Percentiles rank a stretch among this genome's conserved stretches.
phyloP scores from a whole-genome alignment of 2,888 invertebrate species.

The Luffia ferchaultella region DNA sequence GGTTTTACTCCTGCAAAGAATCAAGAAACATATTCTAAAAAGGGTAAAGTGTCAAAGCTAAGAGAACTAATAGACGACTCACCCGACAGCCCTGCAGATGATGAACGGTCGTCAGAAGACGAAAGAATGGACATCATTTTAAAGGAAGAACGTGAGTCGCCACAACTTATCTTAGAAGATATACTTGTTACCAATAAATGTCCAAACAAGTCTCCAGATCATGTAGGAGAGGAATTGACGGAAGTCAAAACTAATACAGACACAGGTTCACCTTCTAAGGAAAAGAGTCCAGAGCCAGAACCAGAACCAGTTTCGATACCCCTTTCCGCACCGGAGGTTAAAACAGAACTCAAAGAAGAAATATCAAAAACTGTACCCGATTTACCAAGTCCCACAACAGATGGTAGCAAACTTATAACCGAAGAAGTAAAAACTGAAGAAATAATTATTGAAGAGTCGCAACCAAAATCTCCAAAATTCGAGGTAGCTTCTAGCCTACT shows the following conservation, averaged over 20 bases:
- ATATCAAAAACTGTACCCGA: not conserved
- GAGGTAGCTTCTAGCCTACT: constrained; percentile 45
- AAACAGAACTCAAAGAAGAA: not conserved
- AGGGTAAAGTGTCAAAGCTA: constrained; percentile 53
- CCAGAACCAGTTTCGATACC: constrained; percentile 6
- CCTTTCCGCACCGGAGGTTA: not conserved
- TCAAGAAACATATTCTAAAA: constrained; percentile 62
- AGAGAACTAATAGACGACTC: constrained; percentile 56
- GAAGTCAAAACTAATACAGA: constrained; percentile 22
- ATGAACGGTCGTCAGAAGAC: constrained; percentile 61
- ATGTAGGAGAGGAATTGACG: constrained; percentile 26
- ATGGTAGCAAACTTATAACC: not conserved
- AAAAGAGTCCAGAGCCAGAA: constrained; percentile 8
- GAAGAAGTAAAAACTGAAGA: not conserved
- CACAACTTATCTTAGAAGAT: constrained; percentile 28
- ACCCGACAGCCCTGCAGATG: constrained; percentile 56
- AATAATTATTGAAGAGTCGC: not conserved
- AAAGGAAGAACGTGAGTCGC: constrained; percentile 24
- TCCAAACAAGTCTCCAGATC: not conserved
- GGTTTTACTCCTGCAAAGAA: constrained; percentile 66
- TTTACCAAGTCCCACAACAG: not conserved
- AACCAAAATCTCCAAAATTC: constrained; percentile 25
- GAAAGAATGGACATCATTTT: constrained; percentile 35
- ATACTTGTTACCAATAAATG: not conserved
- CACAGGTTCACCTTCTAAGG: constrained; percentile 16